Evolutionary conservation across 1,140 invertebrate genomes (phyloP).

Genomic region (Aleiodes sp.): DNA sequence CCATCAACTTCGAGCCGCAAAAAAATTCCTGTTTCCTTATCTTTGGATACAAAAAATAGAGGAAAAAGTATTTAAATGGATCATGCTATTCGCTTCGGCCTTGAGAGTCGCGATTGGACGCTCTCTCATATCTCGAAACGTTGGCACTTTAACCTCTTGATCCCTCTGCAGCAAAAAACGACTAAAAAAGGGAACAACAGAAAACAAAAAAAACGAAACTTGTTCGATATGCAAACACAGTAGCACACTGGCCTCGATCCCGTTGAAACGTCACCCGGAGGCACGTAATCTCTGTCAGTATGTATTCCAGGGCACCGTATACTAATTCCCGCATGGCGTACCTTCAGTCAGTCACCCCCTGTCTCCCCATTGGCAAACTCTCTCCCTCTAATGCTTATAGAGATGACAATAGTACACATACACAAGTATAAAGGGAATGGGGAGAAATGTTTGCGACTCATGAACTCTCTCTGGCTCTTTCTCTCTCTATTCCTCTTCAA

Average conservation of each 20-base stretch:
- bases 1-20: too few species aligned
- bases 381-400: not conserved
- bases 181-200: not conserved
- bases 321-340: slow-evolving; percentile 15
- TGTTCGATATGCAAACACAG: slow-evolving; percentile 16
- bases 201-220: not conserved
- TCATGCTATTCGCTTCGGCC: not conserved
- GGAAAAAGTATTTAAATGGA: not conserved
- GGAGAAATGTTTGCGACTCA: not conserved
- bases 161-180: not conserved
- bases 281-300: slow-evolving; percentile 22
- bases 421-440: not conserved
- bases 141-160: slow-evolving; percentile 16
- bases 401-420: slow-evolving; percentile 5
- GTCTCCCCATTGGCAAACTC: not conserved
- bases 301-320: slow-evolving; percentile 1
- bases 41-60: not conserved
- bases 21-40: not conserved
- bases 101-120: not conserved
- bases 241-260: slow-evolving; percentile 17
- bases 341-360: not conserved
- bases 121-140: not conserved
- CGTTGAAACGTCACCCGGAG: slow-evolving; percentile 10
- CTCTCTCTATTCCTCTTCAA: slow-evolving; percentile 39
- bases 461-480: not conserved